Percentiles rank a stretch among this genome's conserved stretches.
These are phyloP conservation scores for Elaphurus davidianus DNA, from an alignment of 2,113 vertebrate species.

Conservation along the genomic window DNA sequence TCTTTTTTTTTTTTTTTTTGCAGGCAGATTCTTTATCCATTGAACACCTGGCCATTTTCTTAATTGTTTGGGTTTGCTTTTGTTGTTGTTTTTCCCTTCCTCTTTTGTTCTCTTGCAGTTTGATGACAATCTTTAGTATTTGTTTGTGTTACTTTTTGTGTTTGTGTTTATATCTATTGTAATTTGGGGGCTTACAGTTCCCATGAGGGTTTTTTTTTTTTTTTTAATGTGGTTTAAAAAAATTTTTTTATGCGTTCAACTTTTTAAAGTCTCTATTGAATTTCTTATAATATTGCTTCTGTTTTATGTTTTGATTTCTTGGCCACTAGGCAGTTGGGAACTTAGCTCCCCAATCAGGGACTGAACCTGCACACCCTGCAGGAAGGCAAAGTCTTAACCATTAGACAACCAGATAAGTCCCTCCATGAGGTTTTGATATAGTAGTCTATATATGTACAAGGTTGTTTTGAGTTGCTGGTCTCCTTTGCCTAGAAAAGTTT, in stretches of 20 bases:
- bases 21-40: not conserved
- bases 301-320: not conserved
- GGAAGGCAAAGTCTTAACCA: not conserved
- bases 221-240: not conserved
- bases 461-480: not conserved
- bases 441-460: not conserved
- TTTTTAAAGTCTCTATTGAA: not conserved
- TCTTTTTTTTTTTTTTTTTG: too few species aligned
- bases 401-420: not conserved
- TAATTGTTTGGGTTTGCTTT: not conserved
- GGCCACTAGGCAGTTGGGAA: not conserved
- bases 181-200: not conserved
- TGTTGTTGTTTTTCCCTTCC: not conserved
- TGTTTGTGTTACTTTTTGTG: not conserved
- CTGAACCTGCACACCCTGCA: not conserved
- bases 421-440: not conserved
- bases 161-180: not conserved
- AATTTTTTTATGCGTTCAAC: not conserved
- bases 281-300: not conserved
- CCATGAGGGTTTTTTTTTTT: not conserved
- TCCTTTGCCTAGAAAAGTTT: not conserved
- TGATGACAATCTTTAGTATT: not conserved
- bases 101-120: not conserved
- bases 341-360: not conserved
- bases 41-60: not conserved